A percentile compares a stretch with the other conserved stretches of the same genome.
Conservation (phyloP, 2,888 invertebrate species). For the Drosophila algonquin region DNA sequence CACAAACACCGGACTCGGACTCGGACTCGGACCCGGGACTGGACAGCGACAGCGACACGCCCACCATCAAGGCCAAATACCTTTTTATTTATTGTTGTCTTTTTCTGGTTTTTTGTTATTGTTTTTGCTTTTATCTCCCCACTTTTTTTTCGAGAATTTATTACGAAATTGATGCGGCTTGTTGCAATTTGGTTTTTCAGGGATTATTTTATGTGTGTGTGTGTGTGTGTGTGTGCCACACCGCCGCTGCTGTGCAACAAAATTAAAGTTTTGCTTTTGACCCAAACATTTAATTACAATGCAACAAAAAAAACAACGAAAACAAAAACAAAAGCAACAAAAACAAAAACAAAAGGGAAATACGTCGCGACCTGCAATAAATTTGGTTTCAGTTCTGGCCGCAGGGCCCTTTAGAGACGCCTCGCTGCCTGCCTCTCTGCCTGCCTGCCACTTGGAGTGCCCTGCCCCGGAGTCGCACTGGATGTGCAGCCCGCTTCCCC, state of each 20-base stretch:
- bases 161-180: conserved; percentile 68
- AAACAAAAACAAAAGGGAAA: conserved; percentile 25
- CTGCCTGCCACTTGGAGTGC: conserved; percentile 33
- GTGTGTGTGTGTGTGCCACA: conserved; percentile 8
- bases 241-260: conserved; percentile 44
- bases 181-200: conserved; percentile 37
- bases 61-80: conserved; percentile 70
- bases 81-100: conserved; percentile 37
- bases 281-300: conserved; percentile 75
- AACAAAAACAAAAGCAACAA: too few species aligned
- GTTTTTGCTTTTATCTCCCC: background rate
- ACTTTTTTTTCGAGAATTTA: conserved; percentile 39
- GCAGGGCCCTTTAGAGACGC: conserved; percentile 1
- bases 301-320: background rate
- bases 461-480: conserved; percentile 24
- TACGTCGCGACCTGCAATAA: conserved; percentile 75
- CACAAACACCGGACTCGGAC: conserved; percentile 14
- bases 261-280: conserved; percentile 73
- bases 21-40: conserved; percentile 4
- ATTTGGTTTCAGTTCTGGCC: conserved; percentile 60
- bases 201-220: conserved; percentile 4
- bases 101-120: conserved; percentile 14
- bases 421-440: background rate
- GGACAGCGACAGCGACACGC: conserved; percentile 48
- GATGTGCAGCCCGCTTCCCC: background rate